Evolutionary conservation across 2,888 invertebrate genomes (phyloP).

Genomic region (Merodon equestris): DNA sequence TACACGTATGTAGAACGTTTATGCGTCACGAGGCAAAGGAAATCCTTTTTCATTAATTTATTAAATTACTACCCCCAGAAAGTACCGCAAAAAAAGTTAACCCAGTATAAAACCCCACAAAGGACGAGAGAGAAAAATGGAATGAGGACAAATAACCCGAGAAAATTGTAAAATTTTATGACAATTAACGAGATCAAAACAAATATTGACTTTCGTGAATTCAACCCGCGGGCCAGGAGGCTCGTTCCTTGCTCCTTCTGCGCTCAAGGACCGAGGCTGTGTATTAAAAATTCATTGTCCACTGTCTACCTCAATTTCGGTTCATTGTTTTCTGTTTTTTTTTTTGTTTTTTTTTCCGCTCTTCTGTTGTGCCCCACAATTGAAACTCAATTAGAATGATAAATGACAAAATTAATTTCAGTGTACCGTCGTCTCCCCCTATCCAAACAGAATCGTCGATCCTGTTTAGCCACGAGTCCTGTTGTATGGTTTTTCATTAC

Average conservation of each 20-base stretch:
- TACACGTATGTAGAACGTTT: no score
- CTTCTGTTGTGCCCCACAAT: constrained; percentile 23
- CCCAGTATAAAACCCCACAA: no score
- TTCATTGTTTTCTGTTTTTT: constrained; percentile 2
- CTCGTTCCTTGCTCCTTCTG: no score
- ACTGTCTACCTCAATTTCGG: constrained; percentile 33
- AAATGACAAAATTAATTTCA: constrained; percentile 65
- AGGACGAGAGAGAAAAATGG: no score
- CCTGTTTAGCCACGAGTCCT: constrained; percentile 34
- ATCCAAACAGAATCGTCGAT: background rate
- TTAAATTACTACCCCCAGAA: no score
- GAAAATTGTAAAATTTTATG: background rate
- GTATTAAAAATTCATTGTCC: constrained; percentile 35
- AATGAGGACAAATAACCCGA: no score
- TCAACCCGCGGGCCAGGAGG: background rate
- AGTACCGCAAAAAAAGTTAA: no score
- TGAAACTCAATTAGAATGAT: constrained; percentile 65
- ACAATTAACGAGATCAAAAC: constrained; percentile 20
- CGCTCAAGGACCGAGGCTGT: background rate
- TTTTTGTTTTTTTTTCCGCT: constrained; percentile 1
- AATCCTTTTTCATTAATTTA: no score
- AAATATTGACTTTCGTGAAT: constrained; percentile 31
- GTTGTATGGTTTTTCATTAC: constrained; percentile 39
- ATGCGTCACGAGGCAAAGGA: no score
- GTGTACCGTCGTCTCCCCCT: constrained; percentile 31